A percentile compares a stretch with the other conserved stretches of the same genome.
Evolutionary conservation across 2,888 invertebrate species (phyloP).

Genomic region (Cyclophora punctaria): DNA sequence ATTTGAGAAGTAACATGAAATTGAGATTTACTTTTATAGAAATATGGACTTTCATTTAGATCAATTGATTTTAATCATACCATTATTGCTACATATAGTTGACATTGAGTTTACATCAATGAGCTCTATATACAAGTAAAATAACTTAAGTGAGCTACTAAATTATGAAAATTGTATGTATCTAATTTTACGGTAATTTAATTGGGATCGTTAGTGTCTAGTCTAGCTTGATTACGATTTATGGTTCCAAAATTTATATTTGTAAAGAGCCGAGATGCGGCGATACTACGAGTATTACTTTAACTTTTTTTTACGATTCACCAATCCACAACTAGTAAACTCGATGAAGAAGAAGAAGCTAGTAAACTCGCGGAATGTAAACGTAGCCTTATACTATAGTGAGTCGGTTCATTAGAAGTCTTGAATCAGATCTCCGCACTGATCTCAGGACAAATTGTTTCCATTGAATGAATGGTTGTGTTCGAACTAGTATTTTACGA

Average conservation of each 20-base stretch:
- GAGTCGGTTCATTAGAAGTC: no score
- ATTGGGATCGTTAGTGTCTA: conserved; percentile 53
- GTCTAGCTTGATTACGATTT: conserved; percentile 54
- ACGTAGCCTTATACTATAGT: background rate
- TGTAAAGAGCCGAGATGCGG: conserved; percentile 9
- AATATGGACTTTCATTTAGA: no score
- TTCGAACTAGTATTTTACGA: conserved; percentile 1
- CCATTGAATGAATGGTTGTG: conserved; percentile 50
- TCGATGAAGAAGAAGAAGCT: background rate
- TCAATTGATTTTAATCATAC: no score
- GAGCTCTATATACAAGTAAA: no score
- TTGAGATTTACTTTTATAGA: no score
- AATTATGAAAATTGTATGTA: conserved; percentile 15
- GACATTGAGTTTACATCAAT: no score
- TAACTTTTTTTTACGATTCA: no score
- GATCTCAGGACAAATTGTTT: conserved; percentile 55
- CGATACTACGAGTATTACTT: no score
- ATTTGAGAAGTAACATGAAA: no score
- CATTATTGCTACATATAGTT: no score
- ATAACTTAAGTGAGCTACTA: no score
- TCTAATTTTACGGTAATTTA: conserved; percentile 53
- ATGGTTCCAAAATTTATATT: conserved; percentile 30
- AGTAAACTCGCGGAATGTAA: conserved; percentile 1
- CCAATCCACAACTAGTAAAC: no score
- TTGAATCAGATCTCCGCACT: conserved; percentile 4